Percentiles rank a stretch among this genome's conserved stretches.
Evolutionary conservation across 1,140 invertebrate species (phyloP).

Genomic region (Stegodyphus mimosarum): DNA sequence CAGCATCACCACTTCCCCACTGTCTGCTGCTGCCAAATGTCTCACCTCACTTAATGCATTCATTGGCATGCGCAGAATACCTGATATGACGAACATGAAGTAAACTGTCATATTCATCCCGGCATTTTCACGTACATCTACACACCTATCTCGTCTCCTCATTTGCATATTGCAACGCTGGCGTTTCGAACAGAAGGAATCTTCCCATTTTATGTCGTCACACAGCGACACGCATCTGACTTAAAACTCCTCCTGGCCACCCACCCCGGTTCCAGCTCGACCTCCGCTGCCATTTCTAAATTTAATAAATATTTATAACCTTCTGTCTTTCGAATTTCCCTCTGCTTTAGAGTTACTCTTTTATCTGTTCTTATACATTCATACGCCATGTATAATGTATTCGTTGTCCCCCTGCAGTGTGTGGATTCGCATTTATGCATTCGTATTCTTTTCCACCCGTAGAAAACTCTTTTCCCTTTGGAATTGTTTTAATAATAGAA

Average conservation of each 20-base stretch:
- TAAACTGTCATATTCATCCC: background rate
- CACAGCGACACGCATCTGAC: background rate
- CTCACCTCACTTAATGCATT: conserved; percentile 25
- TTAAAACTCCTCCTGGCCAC: background rate
- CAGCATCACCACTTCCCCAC: background rate
- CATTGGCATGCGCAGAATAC: conserved; percentile 1
- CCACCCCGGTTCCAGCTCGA: background rate
- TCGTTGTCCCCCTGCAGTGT: too few species aligned
- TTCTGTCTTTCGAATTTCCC: background rate
- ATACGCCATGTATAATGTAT: conserved; percentile 26
- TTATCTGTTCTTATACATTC: conserved; percentile 21
- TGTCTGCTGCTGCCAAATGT: background rate
- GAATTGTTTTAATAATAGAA: conserved; percentile 32
- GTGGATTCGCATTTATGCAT: conserved; percentile 1
- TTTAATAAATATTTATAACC: conserved; percentile 56
- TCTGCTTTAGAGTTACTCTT: background rate
- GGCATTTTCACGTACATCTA: background rate
- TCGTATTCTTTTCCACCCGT: background rate
- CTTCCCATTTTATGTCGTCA: conserved; percentile 12
- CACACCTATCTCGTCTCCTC: background rate
- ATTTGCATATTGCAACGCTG: conserved; percentile 19
- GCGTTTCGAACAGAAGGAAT: background rate
- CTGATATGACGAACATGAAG: background rate
- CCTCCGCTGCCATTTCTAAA: conserved; percentile 25
- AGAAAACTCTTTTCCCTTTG: background rate